Evolutionary conservation across 2,888 invertebrate genomes (phyloP).

Genomic region (Caenorhabditis imperialis): DNA sequence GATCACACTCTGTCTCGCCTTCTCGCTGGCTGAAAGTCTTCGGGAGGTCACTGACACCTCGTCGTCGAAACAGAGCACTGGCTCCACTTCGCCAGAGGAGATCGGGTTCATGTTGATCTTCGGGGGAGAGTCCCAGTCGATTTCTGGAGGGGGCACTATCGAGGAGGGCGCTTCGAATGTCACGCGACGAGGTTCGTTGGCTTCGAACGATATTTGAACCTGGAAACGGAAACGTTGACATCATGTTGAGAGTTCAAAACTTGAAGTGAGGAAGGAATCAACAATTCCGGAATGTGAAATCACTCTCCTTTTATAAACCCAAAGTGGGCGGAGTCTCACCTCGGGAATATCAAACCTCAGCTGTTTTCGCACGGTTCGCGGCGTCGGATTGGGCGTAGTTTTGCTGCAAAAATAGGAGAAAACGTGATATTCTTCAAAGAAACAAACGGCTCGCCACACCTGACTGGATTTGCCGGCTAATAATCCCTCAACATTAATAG

Average conservation of each 20-base stretch:
- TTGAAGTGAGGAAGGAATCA: too few relatives aligned
- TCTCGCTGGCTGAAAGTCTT: conserved; percentile 57
- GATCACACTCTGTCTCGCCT: conserved; percentile 58
- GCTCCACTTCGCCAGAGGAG: conserved; percentile 36
- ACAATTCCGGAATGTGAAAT: neutral
- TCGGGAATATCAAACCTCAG: conserved; percentile 68
- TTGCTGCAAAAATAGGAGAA: conserved; percentile 28
- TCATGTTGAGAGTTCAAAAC: too few relatives aligned
- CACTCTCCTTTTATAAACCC: too few relatives aligned
- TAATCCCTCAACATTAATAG: neutral
- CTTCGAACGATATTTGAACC: conserved; percentile 60
- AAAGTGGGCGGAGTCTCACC: conserved; percentile 42
- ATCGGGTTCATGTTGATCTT: conserved; percentile 23
- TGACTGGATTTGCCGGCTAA: conserved; percentile 10
- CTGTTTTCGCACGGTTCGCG: conserved; percentile 53
- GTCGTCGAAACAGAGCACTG: conserved; percentile 47
- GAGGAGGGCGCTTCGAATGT: conserved; percentile 51
- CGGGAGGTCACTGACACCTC: conserved; percentile 46
- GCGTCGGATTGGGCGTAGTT: conserved; percentile 45
- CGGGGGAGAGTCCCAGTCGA: conserved; percentile 56
- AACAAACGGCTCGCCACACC: neutral
- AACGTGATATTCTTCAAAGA: neutral
- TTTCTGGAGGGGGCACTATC: conserved; percentile 58
- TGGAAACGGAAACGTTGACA: conserved; percentile 8
- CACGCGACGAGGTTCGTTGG: conserved; percentile 56